phyloP scores from a whole-genome alignment of 2,113 vertebrate genomes.

The Indicator maculatus region DNA sequence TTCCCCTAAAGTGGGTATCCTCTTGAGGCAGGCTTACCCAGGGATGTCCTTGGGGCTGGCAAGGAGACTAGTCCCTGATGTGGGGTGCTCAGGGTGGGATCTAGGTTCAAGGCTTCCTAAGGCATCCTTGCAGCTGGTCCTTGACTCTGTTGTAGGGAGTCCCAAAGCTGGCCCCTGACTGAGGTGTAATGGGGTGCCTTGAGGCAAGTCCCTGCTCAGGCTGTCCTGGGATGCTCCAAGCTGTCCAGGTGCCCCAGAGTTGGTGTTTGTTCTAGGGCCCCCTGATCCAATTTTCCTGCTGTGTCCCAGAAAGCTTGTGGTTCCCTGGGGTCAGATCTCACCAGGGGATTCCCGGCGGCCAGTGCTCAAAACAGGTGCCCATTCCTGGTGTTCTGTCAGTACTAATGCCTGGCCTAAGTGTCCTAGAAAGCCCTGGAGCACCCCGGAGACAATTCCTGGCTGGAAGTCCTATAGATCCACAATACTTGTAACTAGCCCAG shows the following conservation, averaged over 20 bases:
- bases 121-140: not conserved
- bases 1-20: not conserved
- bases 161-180: not conserved
- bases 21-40: not conserved
- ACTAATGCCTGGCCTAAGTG: not conserved
- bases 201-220: not conserved
- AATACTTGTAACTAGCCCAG: not conserved
- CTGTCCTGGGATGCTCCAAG: not conserved
- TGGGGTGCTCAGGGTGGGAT: rapidly evolving
- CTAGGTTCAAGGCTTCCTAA: not conserved
- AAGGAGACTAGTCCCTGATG: not conserved
- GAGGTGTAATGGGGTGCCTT: not conserved
- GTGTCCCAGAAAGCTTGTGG: not conserved
- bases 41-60: not conserved
- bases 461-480: not conserved
- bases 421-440: not conserved
- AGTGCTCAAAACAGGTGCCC: not conserved
- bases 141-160: not conserved
- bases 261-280: not conserved
- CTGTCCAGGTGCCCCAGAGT: not conserved
- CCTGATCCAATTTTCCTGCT: not conserved
- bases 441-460: not conserved
- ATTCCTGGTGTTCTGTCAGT: not conserved
- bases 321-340: not conserved
- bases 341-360: not conserved